Evolutionary conservation across 2,113 vertebrate species (phyloP).

Genomic region (Sprattus sprattus): DNA sequence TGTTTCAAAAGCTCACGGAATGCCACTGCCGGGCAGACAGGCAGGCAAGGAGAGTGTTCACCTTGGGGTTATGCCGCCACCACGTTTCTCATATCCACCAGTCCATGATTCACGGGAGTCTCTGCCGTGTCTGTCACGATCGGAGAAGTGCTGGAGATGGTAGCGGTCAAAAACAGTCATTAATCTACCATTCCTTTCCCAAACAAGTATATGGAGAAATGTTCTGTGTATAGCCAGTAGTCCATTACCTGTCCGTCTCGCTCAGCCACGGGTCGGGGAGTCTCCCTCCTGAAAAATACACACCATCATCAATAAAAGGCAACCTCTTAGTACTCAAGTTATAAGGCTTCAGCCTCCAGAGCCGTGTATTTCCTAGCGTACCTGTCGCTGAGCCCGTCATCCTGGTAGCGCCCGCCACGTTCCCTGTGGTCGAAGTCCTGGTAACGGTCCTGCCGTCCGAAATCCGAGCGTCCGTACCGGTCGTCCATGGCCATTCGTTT

Average conservation of each 20-base stretch:
- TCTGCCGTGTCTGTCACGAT: constrained; percentile 84
- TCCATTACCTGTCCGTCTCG: neutral
- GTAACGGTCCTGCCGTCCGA: constrained; percentile 82
- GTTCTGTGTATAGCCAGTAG: neutral
- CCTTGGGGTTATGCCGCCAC: constrained; percentile 49
- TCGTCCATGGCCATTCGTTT: constrained; percentile 86
- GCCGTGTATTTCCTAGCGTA: constrained; percentile 36
- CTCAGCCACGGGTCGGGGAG: neutral
- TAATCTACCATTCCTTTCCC: neutral
- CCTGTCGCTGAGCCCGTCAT: constrained; percentile 78
- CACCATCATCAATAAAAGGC: neutral
- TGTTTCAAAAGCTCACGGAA: neutral
- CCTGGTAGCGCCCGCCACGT: constrained; percentile 79
- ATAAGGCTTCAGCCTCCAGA: neutral
- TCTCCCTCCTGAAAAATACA: neutral
- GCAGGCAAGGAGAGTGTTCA: neutral
- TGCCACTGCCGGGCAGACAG: neutral
- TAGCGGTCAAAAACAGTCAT: neutral
- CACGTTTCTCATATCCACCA: constrained; percentile 80
- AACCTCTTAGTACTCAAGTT: neutral
- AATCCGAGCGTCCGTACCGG: constrained; percentile 78
- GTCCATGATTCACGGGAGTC: constrained; percentile 83
- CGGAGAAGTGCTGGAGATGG: constrained; percentile 80
- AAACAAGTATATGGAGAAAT: neutral
- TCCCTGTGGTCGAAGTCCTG: constrained; percentile 91